Evolutionary conservation across 1,140 invertebrate species (phyloP), one percentile per base, ranked within the genome.

Genomic region (Calycopis cecrops): DNA sequence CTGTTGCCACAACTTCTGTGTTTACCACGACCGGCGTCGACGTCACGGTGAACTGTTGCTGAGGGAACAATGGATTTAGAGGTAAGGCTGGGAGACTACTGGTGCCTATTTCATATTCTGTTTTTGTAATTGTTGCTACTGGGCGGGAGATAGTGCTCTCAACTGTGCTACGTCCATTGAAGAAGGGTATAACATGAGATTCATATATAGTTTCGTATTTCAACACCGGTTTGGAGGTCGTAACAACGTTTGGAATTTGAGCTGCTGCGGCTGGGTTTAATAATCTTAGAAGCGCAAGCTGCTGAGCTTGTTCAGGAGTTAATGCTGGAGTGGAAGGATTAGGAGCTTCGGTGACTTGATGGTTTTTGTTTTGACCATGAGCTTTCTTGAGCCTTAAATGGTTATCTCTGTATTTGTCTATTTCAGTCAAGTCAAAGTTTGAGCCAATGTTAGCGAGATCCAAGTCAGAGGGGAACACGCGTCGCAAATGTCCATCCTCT

Each of bases 21-120:
- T 94, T 94, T 42, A 94, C 91, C 0, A 96, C 89, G 11, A 96
- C 88, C 0, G 95, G 94, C 0, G 94, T 93, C n/a, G 93, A 95
- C 4, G 94, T 95, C 8, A 96, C 82, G 10, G 93, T 91, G 65
- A 93, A 94, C 60, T 95, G 94, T 28, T 91, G 92, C 62, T 92
- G 86, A 55, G 83, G 90, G 68, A 88, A 89, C 9, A 90, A 81
- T 3, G 88, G 87, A 55, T 89, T 89, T 21, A 90, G 59, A 21
- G 88, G 87, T 4, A 91, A 64, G 0, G 90, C 86, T 14, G 92
- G 87, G 6, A 95, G 65, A 7, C 93, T 94, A 48, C 92, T 93
- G 0, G 93, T 93, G 34, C 92, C 93, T 35, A 91, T 89, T 74
- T 94, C 93, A 60, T 91, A 94, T 58, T 94, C 93, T 0, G 92